Evolutionary conservation across 2,797 vertebrate species (phyloP).

Genomic region (Intellagama lesueurii): DNA sequence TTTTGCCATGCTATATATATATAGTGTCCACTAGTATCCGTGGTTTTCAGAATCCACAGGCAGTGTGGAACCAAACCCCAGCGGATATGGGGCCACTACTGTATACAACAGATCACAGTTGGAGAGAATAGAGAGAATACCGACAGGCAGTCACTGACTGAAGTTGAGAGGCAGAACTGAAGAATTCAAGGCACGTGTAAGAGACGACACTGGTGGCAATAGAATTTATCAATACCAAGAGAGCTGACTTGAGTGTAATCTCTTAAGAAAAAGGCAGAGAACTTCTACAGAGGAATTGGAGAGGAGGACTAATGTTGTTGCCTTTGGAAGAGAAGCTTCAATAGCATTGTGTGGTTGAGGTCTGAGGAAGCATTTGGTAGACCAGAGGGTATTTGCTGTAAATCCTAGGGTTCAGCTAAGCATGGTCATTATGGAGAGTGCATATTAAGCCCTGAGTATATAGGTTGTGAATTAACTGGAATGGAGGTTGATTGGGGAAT

Average conservation of each 20-base stretch:
- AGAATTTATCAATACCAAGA: neutral
- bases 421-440: neutral
- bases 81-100: too few species aligned
- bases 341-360: neutral
- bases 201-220: neutral
- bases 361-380: neutral
- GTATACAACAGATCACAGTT: neutral
- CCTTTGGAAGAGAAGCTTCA: neutral
- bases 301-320: neutral
- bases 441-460: neutral
- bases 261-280: neutral
- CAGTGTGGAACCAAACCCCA: too few species aligned
- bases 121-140: neutral
- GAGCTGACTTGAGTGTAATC: neutral
- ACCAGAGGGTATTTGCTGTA: neutral
- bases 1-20: too few species aligned
- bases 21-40: too few species aligned
- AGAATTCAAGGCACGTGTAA: neutral
- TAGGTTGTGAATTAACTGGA: neutral
- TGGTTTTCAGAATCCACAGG: too few species aligned
- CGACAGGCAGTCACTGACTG: too few species aligned
- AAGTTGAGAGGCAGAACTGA: too few species aligned
- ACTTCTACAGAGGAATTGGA: neutral
- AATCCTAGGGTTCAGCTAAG: neutral
- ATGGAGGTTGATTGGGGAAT: neutral